Conservation (phyloP, 1,140 invertebrate species). For the Hylyphantes graminicola region DNA sequence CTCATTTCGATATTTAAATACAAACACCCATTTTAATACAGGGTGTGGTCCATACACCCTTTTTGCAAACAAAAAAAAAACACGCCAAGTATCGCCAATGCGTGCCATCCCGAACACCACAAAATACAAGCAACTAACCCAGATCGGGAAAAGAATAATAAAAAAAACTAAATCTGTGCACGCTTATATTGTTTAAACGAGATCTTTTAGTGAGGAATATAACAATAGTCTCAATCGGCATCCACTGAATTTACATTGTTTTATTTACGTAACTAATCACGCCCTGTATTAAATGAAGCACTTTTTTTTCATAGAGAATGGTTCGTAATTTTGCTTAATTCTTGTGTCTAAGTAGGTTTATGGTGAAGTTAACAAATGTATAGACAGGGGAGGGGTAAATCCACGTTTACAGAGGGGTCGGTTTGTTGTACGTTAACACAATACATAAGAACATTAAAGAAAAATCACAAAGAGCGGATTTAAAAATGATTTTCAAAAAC, state of each 20-base stretch:
- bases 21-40: not conserved
- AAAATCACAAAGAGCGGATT: no score
- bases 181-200: constrained; percentile 51
- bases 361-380: constrained; percentile 20
- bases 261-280: constrained; percentile 34
- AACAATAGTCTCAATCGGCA: constrained; percentile 28
- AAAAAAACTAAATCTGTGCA: constrained; percentile 18
- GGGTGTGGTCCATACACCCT: constrained; percentile 17
- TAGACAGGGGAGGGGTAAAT: no score
- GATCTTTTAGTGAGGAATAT: constrained; percentile 17
- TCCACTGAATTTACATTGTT: constrained; percentile 48
- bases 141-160: constrained; percentile 1
- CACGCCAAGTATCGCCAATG: not conserved
- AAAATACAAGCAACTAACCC: not conserved
- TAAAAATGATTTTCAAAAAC: no score
- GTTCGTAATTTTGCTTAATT: no score
- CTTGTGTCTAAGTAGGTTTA: not conserved
- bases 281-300: constrained; percentile 35
- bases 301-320: not conserved
- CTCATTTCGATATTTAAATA: not conserved
- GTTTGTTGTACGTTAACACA: no score
- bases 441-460: no score
- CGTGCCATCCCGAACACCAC: constrained; percentile 29
- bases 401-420: no score
- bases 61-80: constrained; percentile 1